phyloP scores from a whole-genome alignment of 1,140 invertebrate genomes.

The Formica exsecta region DNA sequence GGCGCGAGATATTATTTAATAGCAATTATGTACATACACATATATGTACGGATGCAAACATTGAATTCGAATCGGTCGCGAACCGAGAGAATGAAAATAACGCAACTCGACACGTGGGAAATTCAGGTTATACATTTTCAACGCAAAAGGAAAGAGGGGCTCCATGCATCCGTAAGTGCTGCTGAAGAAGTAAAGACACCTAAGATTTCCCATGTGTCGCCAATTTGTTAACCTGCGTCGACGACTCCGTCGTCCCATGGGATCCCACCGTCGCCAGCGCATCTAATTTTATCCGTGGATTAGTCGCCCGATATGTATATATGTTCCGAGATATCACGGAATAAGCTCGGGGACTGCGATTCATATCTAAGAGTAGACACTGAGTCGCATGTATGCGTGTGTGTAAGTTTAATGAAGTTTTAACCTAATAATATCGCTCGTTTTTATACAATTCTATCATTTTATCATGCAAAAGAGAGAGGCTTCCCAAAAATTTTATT shows the following conservation, averaged over 20 bases:
- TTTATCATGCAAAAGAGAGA: no score
- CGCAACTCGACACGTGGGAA: slow-evolving; percentile 29
- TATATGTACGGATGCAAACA: no score
- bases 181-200: slow-evolving; percentile 46
- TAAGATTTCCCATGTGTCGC: slow-evolving; percentile 71
- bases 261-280: background rate
- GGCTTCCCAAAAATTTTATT: background rate
- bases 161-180: slow-evolving; percentile 52
- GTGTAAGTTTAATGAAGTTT: background rate
- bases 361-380: background rate
- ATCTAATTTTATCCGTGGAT: slow-evolving; percentile 57
- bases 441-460: no score
- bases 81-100: slow-evolving; percentile 1
- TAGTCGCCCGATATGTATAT: slow-evolving; percentile 1
- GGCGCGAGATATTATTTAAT: slow-evolving; percentile 22
- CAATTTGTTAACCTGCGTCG: slow-evolving; percentile 65
- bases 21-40: background rate
- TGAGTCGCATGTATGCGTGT: no score
- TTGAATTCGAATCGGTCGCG: slow-evolving; percentile 28
- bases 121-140: slow-evolving; percentile 42
- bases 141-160: slow-evolving; percentile 34
- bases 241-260: slow-evolving; percentile 22
- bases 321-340: slow-evolving; percentile 16
- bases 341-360: slow-evolving; percentile 40
- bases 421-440: no score